Evolutionary conservation across 2,113 vertebrate genomes (phyloP).

Genomic region (Pseudorectes ferrugineus): DNA sequence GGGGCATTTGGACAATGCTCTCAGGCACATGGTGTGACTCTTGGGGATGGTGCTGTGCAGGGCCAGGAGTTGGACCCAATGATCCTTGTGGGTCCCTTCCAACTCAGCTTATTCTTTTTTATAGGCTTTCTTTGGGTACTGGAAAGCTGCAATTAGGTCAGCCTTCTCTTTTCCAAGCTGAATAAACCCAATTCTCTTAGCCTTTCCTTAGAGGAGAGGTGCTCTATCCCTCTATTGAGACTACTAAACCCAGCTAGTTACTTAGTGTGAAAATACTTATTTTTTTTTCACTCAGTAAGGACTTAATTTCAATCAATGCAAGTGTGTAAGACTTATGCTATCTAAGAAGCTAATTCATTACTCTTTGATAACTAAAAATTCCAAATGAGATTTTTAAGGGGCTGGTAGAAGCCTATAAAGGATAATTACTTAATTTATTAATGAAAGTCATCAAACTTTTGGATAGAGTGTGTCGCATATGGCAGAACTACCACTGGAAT

Average conservation of each 20-base stretch:
- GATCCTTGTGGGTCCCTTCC: neutral
- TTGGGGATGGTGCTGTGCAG: too few species aligned
- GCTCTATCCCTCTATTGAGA: neutral
- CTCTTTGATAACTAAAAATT: neutral
- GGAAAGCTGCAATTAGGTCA: neutral
- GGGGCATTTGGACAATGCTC: too few species aligned
- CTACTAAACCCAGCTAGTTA: neutral
- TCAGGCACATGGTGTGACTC: too few species aligned
- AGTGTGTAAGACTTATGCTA: neutral
- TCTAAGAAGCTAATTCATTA: neutral
- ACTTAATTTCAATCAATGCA: neutral
- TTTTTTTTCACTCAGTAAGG: neutral
- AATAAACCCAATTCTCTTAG: neutral
- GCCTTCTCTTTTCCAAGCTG: neutral
- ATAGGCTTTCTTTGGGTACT: neutral
- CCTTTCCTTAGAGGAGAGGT: neutral
- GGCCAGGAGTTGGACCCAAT: neutral
- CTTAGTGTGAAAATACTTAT: neutral
- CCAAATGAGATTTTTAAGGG: neutral
- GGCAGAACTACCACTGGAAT: neutral
- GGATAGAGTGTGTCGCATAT: neutral
- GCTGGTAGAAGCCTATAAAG: neutral
- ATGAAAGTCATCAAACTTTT: neutral
- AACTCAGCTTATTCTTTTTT: neutral
- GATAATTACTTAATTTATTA: neutral